Evolutionary conservation across 2,888 invertebrate species (phyloP).

Genomic region (Ceraclea dissimilis): DNA sequence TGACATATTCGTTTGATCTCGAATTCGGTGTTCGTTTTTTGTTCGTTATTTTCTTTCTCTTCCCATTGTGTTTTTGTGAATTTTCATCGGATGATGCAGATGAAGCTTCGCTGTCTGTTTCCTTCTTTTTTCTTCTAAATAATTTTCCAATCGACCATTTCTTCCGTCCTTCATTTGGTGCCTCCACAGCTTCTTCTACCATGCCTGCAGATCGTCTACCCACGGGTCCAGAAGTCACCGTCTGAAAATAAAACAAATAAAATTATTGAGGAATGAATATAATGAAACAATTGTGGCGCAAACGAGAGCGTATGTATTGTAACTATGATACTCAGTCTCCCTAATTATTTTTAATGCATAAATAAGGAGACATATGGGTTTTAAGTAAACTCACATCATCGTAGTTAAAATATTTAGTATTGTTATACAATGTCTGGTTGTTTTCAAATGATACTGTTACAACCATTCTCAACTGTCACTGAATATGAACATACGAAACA

Average conservation of each 20-base stretch:
- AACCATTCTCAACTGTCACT: slow-evolving; percentile 5
- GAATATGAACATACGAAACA: neutral
- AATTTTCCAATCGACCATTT: slow-evolving; percentile 79
- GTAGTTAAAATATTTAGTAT: slow-evolving; percentile 5
- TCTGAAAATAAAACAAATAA: slow-evolving; percentile 32
- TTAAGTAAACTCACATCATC: slow-evolving; percentile 5
- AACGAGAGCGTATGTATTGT: no score
- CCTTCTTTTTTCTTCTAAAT: slow-evolving; percentile 67
- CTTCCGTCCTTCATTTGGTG: slow-evolving; percentile 51
- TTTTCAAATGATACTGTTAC: slow-evolving; percentile 13
- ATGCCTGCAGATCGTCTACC: slow-evolving; percentile 38
- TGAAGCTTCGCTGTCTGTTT: slow-evolving; percentile 52
- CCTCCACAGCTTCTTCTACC: slow-evolving; percentile 37
- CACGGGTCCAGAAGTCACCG: slow-evolving; percentile 46
- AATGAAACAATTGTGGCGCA: neutral
- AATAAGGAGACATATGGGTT: no score
- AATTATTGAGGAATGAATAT: neutral
- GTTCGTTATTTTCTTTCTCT: slow-evolving; percentile 39
- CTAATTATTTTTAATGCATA: no score
- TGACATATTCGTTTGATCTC: slow-evolving; percentile 58
- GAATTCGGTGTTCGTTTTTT: slow-evolving; percentile 45
- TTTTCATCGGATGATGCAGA: slow-evolving; percentile 43
- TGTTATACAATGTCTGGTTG: neutral
- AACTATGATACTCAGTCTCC: no score
- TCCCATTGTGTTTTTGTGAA: slow-evolving; percentile 39